A percentile compares a stretch with the other conserved stretches of the same genome.
Conservation (phyloP, 2,888 invertebrate species). For the Selenia dentaria region DNA sequence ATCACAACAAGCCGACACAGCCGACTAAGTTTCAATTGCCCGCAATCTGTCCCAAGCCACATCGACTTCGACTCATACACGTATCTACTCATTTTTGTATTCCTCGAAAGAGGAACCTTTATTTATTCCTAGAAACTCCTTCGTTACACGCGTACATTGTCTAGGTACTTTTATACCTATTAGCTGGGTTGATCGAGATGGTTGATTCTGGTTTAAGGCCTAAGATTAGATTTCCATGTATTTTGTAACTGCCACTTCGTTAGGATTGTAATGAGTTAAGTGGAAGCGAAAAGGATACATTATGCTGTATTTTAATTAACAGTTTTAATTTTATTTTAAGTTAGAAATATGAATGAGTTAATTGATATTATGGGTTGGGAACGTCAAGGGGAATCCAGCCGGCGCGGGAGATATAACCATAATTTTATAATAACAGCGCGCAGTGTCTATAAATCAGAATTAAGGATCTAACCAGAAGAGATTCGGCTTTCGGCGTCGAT, state of each 20-base stretch:
- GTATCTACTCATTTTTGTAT: constrained; percentile 46
- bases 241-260: constrained; percentile 6
- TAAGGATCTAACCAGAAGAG: constrained; percentile 67
- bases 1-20: constrained; percentile 70
- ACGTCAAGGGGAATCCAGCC: constrained; percentile 63
- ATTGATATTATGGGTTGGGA: constrained; percentile 75
- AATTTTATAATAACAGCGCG: constrained; percentile 72
- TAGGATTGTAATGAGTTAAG: constrained; percentile 1
- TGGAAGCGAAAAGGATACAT: constrained; percentile 22
- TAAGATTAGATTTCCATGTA: not conserved
- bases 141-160: too few species aligned
- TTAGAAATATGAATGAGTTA: constrained; percentile 70
- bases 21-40: constrained; percentile 66
- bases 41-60: constrained; percentile 68
- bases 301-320: constrained; percentile 48
- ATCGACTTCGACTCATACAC: constrained; percentile 42
- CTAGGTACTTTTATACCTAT: too few species aligned
- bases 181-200: constrained; percentile 44
- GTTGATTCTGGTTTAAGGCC: too few species aligned
- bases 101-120: constrained; percentile 52
- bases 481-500: constrained; percentile 68
- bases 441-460: constrained; percentile 78
- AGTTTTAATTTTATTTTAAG: constrained; percentile 53
- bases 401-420: constrained; percentile 60
- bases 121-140: constrained; percentile 48